A percentile compares a stretch with the other conserved stretches of the same genome.
Conservation (phyloP, 2,113 vertebrate genomes). For the Pyrgilauda ruficollis region DNA sequence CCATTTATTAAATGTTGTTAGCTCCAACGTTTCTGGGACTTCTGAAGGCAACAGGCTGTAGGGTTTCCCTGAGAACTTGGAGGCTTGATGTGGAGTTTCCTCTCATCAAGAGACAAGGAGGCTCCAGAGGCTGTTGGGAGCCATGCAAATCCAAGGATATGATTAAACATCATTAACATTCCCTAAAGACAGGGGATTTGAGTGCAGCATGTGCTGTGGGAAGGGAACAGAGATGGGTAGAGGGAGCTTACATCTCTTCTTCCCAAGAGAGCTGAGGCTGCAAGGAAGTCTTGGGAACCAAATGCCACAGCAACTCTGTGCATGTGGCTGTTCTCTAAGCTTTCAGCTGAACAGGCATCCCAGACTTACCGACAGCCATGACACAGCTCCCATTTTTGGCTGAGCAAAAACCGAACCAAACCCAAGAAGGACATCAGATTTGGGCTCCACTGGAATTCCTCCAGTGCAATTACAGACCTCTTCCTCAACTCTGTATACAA, state of each 20-base stretch:
- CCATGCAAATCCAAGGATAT: rapidly evolving
- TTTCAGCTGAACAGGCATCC: neutral
- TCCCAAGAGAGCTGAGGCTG: neutral
- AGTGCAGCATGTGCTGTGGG: neutral
- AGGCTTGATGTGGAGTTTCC: neutral
- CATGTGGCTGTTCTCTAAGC: neutral
- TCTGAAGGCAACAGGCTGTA: neutral
- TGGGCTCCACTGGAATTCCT: neutral
- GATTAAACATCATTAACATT: neutral
- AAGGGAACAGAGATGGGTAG: neutral
- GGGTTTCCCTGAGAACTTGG: neutral
- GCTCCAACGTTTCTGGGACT: neutral
- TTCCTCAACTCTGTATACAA: neutral
- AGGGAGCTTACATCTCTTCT: neutral
- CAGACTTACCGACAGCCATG: neutral
- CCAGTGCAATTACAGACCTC: neutral
- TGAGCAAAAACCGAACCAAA: neutral
- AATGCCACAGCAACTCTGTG: neutral
- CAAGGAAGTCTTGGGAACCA: neutral
- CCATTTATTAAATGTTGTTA: neutral
- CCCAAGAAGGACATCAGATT: rapidly evolving
- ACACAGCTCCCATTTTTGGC: neutral
- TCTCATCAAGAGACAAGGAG: neutral
- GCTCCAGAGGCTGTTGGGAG: neutral
- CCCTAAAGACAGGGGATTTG: neutral